Evolutionary conservation across 2,888 invertebrate species (phyloP).

Genomic region (Ypsolopha scabrella): DNA sequence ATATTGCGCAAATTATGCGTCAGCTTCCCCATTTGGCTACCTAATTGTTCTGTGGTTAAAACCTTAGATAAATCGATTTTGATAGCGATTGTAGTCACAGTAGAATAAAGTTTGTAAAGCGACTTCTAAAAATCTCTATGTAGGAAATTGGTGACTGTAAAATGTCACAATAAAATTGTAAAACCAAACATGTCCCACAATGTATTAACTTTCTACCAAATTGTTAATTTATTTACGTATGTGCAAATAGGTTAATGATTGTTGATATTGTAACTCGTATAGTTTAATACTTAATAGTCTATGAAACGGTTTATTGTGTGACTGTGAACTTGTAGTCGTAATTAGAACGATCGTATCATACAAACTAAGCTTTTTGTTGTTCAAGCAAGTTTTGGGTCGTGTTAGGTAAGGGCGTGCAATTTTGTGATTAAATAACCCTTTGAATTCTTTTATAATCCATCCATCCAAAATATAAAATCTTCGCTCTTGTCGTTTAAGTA

Average conservation of each 20-base stretch:
- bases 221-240: background rate
- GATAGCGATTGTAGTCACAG: background rate
- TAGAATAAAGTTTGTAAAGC: background rate
- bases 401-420: too few relatives aligned
- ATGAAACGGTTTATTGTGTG: background rate
- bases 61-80: background rate
- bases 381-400: too few relatives aligned
- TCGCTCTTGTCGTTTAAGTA: too few relatives aligned
- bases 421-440: too few relatives aligned
- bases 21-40: too few relatives aligned
- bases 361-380: too few relatives aligned
- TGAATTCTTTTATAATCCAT: too few relatives aligned
- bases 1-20: too few relatives aligned
- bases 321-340: background rate
- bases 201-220: slow-evolving; percentile 1
- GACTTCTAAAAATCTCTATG: background rate
- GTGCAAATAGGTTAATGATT: background rate
- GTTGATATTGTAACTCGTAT: background rate
- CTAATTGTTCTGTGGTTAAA: too few relatives aligned
- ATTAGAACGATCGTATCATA: too few relatives aligned
- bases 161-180: background rate
- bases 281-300: background rate
- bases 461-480: too few relatives aligned
- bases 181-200: background rate
- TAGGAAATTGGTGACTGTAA: background rate